Evolutionary conservation across 2,113 vertebrate genomes (phyloP).

Genomic region (Lasiurus borealis): DNA sequence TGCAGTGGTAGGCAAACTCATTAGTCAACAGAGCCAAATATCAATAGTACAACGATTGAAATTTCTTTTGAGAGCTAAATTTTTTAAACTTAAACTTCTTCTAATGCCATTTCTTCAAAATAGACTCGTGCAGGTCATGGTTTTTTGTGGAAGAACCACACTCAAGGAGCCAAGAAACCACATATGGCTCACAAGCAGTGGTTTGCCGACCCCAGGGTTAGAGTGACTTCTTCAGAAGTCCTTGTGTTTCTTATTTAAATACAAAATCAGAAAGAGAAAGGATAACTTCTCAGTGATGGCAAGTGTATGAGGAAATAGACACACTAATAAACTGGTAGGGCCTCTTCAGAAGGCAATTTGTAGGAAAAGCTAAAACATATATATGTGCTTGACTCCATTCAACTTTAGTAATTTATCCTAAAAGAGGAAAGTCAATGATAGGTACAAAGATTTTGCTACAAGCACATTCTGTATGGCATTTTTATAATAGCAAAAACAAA

Average conservation of each 20-base stretch:
- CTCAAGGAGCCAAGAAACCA: too few species aligned
- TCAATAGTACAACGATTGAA: too few species aligned
- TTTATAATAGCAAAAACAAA: conserved; percentile 18
- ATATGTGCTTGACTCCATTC: not conserved
- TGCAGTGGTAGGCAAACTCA: too few species aligned
- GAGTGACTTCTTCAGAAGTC: not conserved
- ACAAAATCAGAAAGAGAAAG: not conserved
- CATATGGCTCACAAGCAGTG: too few species aligned
- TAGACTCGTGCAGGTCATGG: too few species aligned
- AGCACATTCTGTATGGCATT: not conserved
- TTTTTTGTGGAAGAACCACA: too few species aligned
- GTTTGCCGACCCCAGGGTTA: too few species aligned
- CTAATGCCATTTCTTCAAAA: too few species aligned
- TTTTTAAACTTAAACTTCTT: too few species aligned
- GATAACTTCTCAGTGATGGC: not conserved
- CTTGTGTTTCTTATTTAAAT: not conserved
- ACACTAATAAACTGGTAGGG: not conserved
- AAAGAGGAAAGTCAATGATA: not conserved
- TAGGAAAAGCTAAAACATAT: not conserved
- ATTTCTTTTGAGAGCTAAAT: too few species aligned
- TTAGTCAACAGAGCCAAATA: too few species aligned
- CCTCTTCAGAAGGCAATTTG: not conserved
- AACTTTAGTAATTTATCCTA: not conserved
- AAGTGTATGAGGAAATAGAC: not conserved
- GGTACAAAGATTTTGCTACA: not conserved